Conservation (phyloP, 2,113 vertebrate species). For the Jaculus jaculus region DNA sequence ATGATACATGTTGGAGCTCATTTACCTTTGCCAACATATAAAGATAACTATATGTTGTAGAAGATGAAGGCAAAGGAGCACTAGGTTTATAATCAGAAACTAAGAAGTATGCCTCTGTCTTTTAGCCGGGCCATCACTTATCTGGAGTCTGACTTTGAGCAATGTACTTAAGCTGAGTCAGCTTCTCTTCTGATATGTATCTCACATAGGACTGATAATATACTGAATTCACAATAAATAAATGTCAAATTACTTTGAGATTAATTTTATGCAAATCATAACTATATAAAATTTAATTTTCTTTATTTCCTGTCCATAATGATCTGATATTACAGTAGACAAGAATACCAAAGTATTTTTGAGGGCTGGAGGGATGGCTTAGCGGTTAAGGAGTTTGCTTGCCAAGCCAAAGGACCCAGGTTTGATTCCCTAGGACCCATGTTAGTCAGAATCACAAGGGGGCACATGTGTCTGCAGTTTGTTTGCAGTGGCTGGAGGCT, state of each 20-base stretch:
- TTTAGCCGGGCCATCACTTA: background rate
- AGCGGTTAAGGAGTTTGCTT: too few relatives aligned
- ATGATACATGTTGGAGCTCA: background rate
- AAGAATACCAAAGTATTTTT: slow-evolving; percentile 5
- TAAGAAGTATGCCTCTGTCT: background rate
- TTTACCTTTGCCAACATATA: background rate
- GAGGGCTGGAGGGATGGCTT: too few relatives aligned
- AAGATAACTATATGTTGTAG: background rate
- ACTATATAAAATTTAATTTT: slow-evolving; percentile 24
- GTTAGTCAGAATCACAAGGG: too few relatives aligned
- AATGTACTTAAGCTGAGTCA: slow-evolving; percentile 4
- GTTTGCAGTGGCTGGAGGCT: too few relatives aligned
- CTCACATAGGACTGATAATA: background rate
- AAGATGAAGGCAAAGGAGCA: background rate
- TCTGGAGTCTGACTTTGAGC: background rate
- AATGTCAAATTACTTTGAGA: slow-evolving; percentile 26
- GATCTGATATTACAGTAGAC: background rate
- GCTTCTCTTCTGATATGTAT: background rate
- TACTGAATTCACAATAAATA: background rate
- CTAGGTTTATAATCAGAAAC: background rate
- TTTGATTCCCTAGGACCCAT: too few relatives aligned
- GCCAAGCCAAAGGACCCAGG: too few relatives aligned
- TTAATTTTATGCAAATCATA: background rate
- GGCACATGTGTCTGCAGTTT: too few relatives aligned
- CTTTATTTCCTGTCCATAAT: background rate